Base-by-base conservation (phyloP, 1,140 invertebrate genomes). In the Asobara japonica region DNA sequence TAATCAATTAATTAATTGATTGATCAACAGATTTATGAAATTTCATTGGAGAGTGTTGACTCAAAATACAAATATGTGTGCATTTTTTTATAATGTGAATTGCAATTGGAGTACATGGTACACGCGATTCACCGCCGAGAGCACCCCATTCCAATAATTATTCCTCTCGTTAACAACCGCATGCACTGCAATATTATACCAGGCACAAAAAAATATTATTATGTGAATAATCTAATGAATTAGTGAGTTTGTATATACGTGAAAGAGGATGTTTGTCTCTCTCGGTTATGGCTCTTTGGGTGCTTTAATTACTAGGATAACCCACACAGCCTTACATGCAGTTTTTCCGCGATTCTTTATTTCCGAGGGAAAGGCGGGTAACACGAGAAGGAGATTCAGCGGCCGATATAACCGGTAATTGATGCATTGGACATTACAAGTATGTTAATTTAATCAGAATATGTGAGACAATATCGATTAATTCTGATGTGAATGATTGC, bases 81-180 rank as follows among this genome's bases (percentile, higher is more conserved):
- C 10, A 25, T 25, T 56, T 56, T 25, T 56, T 51, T 4, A 22
- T 8, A 56, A 25, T 56, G 18, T 13, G 22, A 22, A 56, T 25
- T 56, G 51, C 51, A 56, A 20, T 56, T 56, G 51, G 18, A 18
- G 20, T 25, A 22, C 25, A 25, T n/a, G 4, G 41, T n/a, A 45
- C 51, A 56, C 51, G 51, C 51, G 51, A 56, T 56, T 22, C 22
- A 56, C 22, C 22, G 51, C 51, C 51, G 51, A 56, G 51, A 56
- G 51, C 51, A 56, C 51, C 25, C 20, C 6, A 25, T 56, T 11
- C 22, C 22, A 18, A 56, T 56, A 25, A 56, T 56, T 56, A 56
- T 56, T 25, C 22, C 7, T 22, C 51, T 56, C 51, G 51, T 27
- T 56, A 56, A 56, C 51, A 56, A 56, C 22, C 22, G 20, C 51